Conservation (phyloP, 2,797 vertebrate species). For the Diplodus puntazzo region DNA sequence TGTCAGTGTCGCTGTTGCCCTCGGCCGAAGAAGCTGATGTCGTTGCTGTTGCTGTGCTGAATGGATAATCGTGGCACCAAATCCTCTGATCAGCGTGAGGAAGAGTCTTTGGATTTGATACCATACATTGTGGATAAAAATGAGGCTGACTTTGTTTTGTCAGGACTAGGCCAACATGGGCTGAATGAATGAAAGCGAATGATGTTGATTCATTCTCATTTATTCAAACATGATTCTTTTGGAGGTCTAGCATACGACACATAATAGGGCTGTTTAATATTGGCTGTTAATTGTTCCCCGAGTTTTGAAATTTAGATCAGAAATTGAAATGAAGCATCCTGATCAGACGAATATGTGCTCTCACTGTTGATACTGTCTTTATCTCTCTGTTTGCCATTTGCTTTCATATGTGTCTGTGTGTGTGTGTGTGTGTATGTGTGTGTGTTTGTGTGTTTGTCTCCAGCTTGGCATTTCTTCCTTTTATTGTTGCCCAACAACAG, state of each 20-base stretch:
- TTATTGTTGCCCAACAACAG: slow-evolving; percentile 70
- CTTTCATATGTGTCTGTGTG: slow-evolving; percentile 21
- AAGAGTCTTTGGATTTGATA: no score
- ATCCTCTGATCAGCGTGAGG: no score
- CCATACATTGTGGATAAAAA: no score
- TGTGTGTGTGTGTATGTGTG: slow-evolving; percentile 22
- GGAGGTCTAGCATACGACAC: background rate
- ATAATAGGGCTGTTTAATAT: background rate
- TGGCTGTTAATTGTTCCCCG: background rate
- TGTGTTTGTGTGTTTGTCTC: slow-evolving; percentile 11
- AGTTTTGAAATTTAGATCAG: background rate
- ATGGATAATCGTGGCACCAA: no score
- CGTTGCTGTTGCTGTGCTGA: no score
- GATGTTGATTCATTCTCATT: background rate
- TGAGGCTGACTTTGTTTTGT: no score
- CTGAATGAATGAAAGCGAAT: background rate
- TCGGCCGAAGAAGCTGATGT: no score
- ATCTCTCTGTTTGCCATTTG: slow-evolving; percentile 25
- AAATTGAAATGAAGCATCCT: background rate
- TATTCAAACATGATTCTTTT: background rate
- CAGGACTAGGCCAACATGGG: background rate
- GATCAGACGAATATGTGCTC: background rate
- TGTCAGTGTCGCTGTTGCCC: no score
- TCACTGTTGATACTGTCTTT: slow-evolving; percentile 9
- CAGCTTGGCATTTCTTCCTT: slow-evolving; percentile 44